phyloP scores from a whole-genome alignment of 2,888 invertebrate genomes.

The Erebia aethiops region DNA sequence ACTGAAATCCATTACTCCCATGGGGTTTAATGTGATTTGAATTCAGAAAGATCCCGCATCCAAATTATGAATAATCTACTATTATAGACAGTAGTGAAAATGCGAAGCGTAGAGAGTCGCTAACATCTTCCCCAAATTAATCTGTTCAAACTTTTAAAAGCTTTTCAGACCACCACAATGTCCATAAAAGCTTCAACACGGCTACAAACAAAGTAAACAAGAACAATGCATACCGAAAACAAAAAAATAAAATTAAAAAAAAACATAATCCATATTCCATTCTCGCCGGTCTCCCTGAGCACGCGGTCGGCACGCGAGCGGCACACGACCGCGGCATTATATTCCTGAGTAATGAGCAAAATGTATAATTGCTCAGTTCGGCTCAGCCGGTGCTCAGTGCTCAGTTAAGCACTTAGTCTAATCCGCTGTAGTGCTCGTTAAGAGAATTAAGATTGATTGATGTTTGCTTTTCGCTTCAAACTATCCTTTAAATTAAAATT shows the following conservation, averaged over 20 bases:
- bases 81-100: too few species aligned
- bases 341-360: slow-evolving; percentile 59
- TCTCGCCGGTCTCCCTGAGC: slow-evolving; percentile 34
- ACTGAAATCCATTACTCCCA: too few species aligned
- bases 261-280: slow-evolving; percentile 31
- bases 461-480: slow-evolving; percentile 20
- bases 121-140: too few species aligned
- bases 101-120: too few species aligned
- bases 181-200: slow-evolving; percentile 4
- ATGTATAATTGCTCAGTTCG: slow-evolving; percentile 62
- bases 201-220: neutral
- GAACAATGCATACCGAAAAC: neutral
- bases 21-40: too few species aligned
- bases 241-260: slow-evolving; percentile 20
- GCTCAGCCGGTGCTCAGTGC: slow-evolving; percentile 47
- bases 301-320: slow-evolving; percentile 50
- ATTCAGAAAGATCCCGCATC: too few species aligned
- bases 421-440: slow-evolving; percentile 60
- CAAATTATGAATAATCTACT: too few species aligned
- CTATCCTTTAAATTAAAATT: too few species aligned
- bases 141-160: too few species aligned
- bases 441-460: slow-evolving; percentile 53
- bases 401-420: slow-evolving; percentile 50
- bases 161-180: neutral
- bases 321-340: slow-evolving; percentile 48